Evolutionary conservation across 2,888 invertebrate genomes (phyloP).

Genomic region (Nymphalis polychloros): DNA sequence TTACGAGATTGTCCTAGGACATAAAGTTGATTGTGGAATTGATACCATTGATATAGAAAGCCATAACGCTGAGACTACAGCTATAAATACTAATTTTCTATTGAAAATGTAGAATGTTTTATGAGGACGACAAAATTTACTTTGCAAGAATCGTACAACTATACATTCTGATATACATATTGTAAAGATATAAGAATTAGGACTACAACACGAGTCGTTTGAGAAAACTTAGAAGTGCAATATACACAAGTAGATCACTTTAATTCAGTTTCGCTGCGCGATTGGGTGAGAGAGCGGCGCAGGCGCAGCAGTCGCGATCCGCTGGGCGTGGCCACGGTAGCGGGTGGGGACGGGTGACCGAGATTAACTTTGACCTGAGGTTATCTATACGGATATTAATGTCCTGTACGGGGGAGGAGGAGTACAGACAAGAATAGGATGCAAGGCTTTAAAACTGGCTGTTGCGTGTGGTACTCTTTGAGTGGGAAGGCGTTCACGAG

Average conservation of each 20-base stretch:
- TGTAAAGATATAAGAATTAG: neutral
- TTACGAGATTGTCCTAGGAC: conserved; percentile 49
- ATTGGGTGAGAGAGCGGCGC: conserved; percentile 70
- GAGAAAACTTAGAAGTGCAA: conserved; percentile 22
- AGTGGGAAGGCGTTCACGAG: too few species aligned
- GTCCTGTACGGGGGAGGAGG: conserved; percentile 28
- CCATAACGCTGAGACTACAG: neutral
- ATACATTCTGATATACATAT: too few species aligned
- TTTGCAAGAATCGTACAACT: too few species aligned
- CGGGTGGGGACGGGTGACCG: conserved; percentile 45
- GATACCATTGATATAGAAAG: conserved; percentile 42
- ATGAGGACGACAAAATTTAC: too few species aligned
- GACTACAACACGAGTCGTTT: neutral
- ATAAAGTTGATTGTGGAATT: conserved; percentile 53
- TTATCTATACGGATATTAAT: conserved; percentile 42
- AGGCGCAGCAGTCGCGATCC: conserved; percentile 60
- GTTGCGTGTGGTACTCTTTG: neutral
- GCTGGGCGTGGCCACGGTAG: conserved; percentile 65
- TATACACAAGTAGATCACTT: conserved; percentile 53
- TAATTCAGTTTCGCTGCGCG: conserved; percentile 58
- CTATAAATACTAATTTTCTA: neutral
- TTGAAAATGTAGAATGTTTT: neutral
- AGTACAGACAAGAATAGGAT: neutral
- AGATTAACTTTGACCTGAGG: conserved; percentile 44
- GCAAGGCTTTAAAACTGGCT: neutral